Base-by-base conservation (phyloP, 2,888 invertebrate genomes). In the Trichogramma dendrolimi region DNA sequence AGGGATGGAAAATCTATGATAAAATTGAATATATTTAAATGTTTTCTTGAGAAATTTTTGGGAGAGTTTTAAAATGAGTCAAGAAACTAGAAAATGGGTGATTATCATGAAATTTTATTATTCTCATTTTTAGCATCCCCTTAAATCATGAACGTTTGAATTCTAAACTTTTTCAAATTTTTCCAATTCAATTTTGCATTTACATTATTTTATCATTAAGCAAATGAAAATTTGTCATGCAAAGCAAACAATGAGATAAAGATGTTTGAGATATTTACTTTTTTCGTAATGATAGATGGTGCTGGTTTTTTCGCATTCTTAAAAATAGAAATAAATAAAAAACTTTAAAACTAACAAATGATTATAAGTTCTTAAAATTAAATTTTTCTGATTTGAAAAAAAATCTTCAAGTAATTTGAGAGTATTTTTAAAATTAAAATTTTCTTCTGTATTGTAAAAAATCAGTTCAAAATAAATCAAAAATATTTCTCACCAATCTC, bases 401-500 rank as follows among this genome's bases (percentile, higher is more conserved):
- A 38, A 27, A 38, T 0, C 44, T 44, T 38, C 0, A 40, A 49
- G 41, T 6, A 57, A 55, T 53, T 5, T 47, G 39, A 11, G 6
- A 38, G 41, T n/a, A 10, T 48, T n/a, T n/a, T 55, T 10, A 14
- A 48, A 53, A 41, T 11, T 27, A 48, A 49, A 42, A 14, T 44
- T 27, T 2, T 27, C 27, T 27, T 27, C 27, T 27, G 27, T 27
- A 27, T 27, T 27, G 27, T 27, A 27, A 27, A 27, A 27, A 27
- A 27, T 27, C 27, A 27, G 27, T 27, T 27, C 27, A 2, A 27
- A 27, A 27, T 27, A 27, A 27, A 27, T 27, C 27, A 27, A 50
- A 50, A 14, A 10, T 50, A 50, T 6, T 14, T 46, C 64, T 71
- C 60, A 85, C 83, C 71, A 86, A 77, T 70, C 85, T 80, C 69